A percentile compares a stretch with the other conserved stretches of the same genome.
These are phyloP conservation scores for Triops cancriformis DNA, from an alignment of 1,140 invertebrate species.

Conservation along the genomic window DNA sequence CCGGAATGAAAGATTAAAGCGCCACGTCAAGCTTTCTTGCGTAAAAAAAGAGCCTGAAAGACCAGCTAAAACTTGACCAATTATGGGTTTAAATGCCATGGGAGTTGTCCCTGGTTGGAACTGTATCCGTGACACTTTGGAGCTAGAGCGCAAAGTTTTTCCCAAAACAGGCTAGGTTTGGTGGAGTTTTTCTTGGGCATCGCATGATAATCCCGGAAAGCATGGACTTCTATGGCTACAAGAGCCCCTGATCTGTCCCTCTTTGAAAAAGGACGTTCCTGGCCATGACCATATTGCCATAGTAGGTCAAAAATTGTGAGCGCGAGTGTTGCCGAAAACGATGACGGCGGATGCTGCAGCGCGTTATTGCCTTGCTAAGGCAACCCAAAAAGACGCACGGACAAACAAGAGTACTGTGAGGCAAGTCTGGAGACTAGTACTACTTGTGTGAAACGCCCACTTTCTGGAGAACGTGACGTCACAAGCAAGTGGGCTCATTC, in stretches of 20 bases:
- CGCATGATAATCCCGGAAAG: conserved; percentile 8
- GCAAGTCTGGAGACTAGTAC: neutral
- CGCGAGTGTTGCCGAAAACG: neutral
- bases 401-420: neutral
- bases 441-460: conserved; percentile 6
- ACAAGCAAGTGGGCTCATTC: conserved; percentile 11
- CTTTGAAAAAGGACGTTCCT: neutral
- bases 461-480: conserved; percentile 1
- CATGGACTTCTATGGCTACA: conserved; percentile 10
- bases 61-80: neutral
- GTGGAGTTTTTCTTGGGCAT: neutral
- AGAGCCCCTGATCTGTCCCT: neutral
- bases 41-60: neutral
- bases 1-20: too few relatives aligned
- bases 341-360: neutral
- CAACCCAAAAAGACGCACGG: neutral
- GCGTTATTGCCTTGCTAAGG: neutral
- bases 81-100: neutral
- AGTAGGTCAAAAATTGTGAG: conserved; percentile 6
- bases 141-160: neutral
- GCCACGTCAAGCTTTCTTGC: neutral
- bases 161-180: conserved; percentile 4
- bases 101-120: neutral
- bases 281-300: conserved; percentile 12
- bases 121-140: neutral